Evolutionary conservation across 2,797 vertebrate genomes (phyloP), one percentile per base, ranked within the genome.

Genomic region (Sebastes itinus): DNA sequence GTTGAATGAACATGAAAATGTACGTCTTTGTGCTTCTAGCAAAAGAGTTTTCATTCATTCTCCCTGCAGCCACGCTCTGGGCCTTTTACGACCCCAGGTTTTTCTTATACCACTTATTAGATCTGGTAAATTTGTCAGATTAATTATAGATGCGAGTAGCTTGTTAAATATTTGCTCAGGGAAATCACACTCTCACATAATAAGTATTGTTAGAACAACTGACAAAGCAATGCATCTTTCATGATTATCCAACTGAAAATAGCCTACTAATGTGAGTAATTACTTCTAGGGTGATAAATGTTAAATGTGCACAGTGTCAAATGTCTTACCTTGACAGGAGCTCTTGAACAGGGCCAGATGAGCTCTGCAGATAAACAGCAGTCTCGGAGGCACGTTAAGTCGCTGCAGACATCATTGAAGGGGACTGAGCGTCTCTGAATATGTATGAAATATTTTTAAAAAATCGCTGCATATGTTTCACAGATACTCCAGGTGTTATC

Each of bases 321-420:
- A 71, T 66, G 64, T 90, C 92, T 95, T 94, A 95, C 94, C 94
- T 94, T 88, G 65, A 55, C 80, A 84, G 87, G 75, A 84, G 75
- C 81, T 89, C 74, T 87, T 52, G 59, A 82, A 72, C 23, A 4
- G 35, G 60, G 58, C 76, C 62, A 69, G 74, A 85, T 62, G 68
- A 88, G 85, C 85, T 87, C 72, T 84, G 74, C 72, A 85, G 85
- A 88, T 78, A 71, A 82, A 80, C 58, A 72, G 76, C 38, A 5
- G 75, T 89, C 84, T 74, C n/a, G 4, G 64, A 88, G 70, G 83
- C 81, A 85, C 80, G 56, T 90, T 89, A 93, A 60, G 78, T 88
- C 79, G 55, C 68, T 72, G 72, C 56, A 78, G 80, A 84, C 67
- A 74, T 92, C 82, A 92, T 42, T 81, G 64, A 81, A 80, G 58